Percentiles rank a stretch among this genome's conserved stretches.
These are phyloP conservation scores for Eretmocerus hayati DNA, from an alignment of 2,888 invertebrate genomes.

Conservation along the genomic window DNA sequence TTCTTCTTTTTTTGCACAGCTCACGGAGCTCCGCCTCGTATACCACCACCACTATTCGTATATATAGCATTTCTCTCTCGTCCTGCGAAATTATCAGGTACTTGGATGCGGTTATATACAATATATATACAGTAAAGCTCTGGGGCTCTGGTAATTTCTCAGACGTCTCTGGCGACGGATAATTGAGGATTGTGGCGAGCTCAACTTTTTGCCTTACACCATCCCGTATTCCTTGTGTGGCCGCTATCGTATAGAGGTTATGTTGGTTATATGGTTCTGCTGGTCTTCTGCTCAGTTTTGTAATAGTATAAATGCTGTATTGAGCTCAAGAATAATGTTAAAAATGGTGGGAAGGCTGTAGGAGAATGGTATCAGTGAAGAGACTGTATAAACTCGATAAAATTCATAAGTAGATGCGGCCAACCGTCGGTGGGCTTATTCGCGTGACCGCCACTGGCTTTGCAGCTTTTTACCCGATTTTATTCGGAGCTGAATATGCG, in stretches of 20 bases:
- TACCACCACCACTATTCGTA: conserved; percentile 33
- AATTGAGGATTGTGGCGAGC: conserved; percentile 22
- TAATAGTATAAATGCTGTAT: no score
- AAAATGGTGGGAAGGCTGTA: no score
- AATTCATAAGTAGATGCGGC: conserved; percentile 10
- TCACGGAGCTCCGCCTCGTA: conserved; percentile 12
- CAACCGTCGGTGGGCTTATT: conserved; percentile 12
- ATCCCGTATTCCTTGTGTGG: no score
- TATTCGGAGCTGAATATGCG: no score
- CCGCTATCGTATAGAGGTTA: no score
- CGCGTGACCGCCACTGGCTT: conserved; percentile 9
- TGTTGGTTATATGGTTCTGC: no score
- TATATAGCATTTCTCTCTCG: conserved; percentile 34
- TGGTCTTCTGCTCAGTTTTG: no score
- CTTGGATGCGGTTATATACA: conserved; percentile 30
- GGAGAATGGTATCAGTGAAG: no score
- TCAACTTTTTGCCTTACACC: background rate
- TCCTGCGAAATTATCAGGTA: conserved; percentile 39
- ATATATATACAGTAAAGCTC: conserved; percentile 17
- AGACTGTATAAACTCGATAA: no score
- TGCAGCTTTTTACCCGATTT: conserved; percentile 18
- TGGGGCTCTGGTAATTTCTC: conserved; percentile 14
- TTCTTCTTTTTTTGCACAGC: no score
- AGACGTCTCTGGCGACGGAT: conserved; percentile 11
- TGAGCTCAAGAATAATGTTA: no score